A percentile compares a stretch with the other conserved stretches of the same genome.
phyloP scores from a whole-genome alignment of 2,888 invertebrate species.

The Alcis repandata region DNA sequence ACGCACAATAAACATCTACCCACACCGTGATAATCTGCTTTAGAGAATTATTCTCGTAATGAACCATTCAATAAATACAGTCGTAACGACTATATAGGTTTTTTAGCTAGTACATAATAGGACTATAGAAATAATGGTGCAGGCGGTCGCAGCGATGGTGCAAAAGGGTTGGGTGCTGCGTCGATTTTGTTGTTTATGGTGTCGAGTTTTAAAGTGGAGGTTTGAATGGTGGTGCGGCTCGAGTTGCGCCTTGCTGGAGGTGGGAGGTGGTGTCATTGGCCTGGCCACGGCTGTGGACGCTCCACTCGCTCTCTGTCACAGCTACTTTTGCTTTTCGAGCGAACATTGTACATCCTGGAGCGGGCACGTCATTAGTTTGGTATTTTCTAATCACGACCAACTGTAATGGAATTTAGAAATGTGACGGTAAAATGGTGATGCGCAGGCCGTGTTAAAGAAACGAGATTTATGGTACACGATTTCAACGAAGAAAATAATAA shows the following conservation, averaged over 20 bases:
- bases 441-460: constrained; percentile 14
- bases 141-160: constrained; percentile 51
- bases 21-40: constrained; percentile 19
- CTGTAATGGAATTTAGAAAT: constrained; percentile 57
- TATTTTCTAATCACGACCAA: constrained; percentile 74
- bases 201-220: constrained; percentile 57
- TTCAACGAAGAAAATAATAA: constrained; percentile 2
- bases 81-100: constrained; percentile 53
- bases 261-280: constrained; percentile 78
- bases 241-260: constrained; percentile 63
- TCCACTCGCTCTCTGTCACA: constrained; percentile 74
- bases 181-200: constrained; percentile 57
- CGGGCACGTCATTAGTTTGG: constrained; percentile 75
- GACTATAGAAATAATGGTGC: constrained; percentile 65
- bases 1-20: constrained; percentile 12
- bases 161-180: constrained; percentile 40
- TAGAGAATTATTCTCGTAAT: constrained; percentile 33
- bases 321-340: constrained; percentile 82
- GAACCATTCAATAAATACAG: constrained; percentile 48
- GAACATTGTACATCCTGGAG: constrained; percentile 77
- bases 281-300: constrained; percentile 72
- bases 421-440: constrained; percentile 41
- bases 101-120: constrained; percentile 64
- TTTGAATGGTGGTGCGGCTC: constrained; percentile 48
- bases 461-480: constrained; percentile 20